phyloP scores from a whole-genome alignment of 2,797 vertebrate genomes.

The Ctenopoma multispine region DNA sequence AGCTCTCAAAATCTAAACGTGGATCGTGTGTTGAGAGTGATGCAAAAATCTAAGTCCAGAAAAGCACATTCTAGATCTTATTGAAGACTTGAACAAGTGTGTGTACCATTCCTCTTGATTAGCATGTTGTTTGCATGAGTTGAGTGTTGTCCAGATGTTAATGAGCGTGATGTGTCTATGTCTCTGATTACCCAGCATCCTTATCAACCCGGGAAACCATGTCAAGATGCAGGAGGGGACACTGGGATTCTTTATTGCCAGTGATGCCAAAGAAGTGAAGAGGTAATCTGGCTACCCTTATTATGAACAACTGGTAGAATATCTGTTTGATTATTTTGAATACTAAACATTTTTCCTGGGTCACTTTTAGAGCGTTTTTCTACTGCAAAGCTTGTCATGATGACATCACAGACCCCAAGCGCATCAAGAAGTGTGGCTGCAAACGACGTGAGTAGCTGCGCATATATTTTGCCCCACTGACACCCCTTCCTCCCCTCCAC shows the following conservation, averaged over 20 bases:
- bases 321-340: neutral
- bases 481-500: conserved; percentile 34
- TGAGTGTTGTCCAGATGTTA: conserved; percentile 33
- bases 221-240: conserved; percentile 99
- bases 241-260: conserved; percentile 99
- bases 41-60: conserved; percentile 16
- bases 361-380: conserved; percentile 94
- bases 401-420: conserved; percentile 99
- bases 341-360: conserved; percentile 22
- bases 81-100: conserved; percentile 60
- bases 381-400: conserved; percentile 99
- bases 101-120: conserved; percentile 91
- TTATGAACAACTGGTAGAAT: neutral
- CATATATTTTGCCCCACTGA: conserved; percentile 10
- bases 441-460: conserved; percentile 95
- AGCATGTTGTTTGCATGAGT: conserved; percentile 74
- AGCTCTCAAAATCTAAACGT: neutral
- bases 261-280: conserved; percentile 99
- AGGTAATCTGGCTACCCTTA: conserved; percentile 83
- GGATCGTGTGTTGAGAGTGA: conserved; percentile 26
- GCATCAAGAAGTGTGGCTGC: conserved; percentile 99
- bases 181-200: conserved; percentile 91
- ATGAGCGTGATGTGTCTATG: conserved; percentile 66
- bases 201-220: conserved; percentile 99
- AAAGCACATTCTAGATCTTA: conserved; percentile 44